Percentiles rank a stretch among this genome's conserved stretches.
phyloP scores from a whole-genome alignment of 2,888 invertebrate genomes.

The Hypsopygia costalis region DNA sequence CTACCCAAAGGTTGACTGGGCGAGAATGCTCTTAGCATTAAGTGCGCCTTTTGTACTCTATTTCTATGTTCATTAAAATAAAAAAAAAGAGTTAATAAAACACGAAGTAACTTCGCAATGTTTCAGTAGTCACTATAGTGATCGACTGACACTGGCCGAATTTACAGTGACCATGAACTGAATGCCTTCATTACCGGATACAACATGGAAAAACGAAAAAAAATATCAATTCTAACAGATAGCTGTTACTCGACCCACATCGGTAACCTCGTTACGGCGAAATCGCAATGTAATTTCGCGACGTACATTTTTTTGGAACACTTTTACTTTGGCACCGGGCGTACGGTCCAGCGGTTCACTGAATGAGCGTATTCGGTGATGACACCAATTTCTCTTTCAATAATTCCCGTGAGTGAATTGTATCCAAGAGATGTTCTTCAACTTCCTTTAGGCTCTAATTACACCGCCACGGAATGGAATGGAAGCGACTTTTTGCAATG shows the following conservation, averaged over 20 bases:
- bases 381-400: conserved; percentile 79
- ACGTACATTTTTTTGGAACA: conserved; percentile 75
- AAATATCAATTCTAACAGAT: conserved; percentile 60
- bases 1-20: too few species aligned
- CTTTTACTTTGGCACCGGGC: conserved; percentile 73
- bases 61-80: too few species aligned
- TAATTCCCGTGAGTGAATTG: conserved; percentile 23
- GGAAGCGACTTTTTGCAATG: too few species aligned
- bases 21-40: too few species aligned
- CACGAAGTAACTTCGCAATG: too few species aligned
- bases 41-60: too few species aligned
- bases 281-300: conserved; percentile 80
- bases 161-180: conserved; percentile 49
- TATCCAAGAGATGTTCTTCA: neutral
- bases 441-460: too few species aligned
- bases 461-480: too few species aligned
- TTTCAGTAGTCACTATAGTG: too few species aligned
- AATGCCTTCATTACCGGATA: conserved; percentile 45
- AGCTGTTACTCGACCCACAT: conserved; percentile 78
- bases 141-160: too few species aligned
- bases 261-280: conserved; percentile 70
- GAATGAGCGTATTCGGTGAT: conserved; percentile 55
- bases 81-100: too few species aligned
- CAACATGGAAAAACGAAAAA: conserved; percentile 53
- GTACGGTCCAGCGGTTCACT: conserved; percentile 46